Base-by-base conservation (phyloP, 2,113 vertebrate genomes). In the Amia ocellicauda region DNA sequence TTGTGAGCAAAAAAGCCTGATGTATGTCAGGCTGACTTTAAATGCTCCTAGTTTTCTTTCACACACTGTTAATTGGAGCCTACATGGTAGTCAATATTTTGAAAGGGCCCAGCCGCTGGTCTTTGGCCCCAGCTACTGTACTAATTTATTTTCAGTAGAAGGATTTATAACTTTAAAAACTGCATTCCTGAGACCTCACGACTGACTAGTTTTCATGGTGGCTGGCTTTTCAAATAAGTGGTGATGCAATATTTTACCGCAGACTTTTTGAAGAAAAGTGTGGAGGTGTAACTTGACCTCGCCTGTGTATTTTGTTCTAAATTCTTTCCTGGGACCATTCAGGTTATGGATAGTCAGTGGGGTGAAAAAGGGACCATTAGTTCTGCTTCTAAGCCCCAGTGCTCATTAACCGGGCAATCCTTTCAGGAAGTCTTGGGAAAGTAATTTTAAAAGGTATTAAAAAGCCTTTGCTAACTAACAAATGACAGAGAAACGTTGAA, bases 281-380 rank as follows among this genome's bases (percentile, higher is more conserved):
- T 47, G 45, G 45, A 47, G 5, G n/a, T 19, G 4, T 47, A n/a
- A 5, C n/a, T 47, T 4, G 13, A n/a, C 2, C 11, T 47, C 11
- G n/a, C 11, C 5, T 36, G 31, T 36, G 2, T 11, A 36, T 36
- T 36, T 11, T 36, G 31, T 36, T 36, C 11, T 36, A 36, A 36
- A 36, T 36, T 36, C 5, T 11, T 11, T 11, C 31, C 31, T 36
- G 31, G 31, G 31, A 36, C 31, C 31, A 36, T 7, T 36, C 2
- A 11, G 11, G 2, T 36, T 5, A 36, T 1, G 31, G 5, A 36
- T 7, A 36, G 31, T 7, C 31, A 36, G 1, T 36, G 16, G 29
- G 53, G n/a, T n/a, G n/a, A 56, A 19, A 56, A 31, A 56, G n/a
- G 14, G 11, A 56, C 27, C 28, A n/a, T 56, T 56, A 56, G 53